A percentile compares a stretch with the other conserved stretches of the same genome.
phyloP scores from a whole-genome alignment of 2,113 vertebrate species.

The Equus quagga region DNA sequence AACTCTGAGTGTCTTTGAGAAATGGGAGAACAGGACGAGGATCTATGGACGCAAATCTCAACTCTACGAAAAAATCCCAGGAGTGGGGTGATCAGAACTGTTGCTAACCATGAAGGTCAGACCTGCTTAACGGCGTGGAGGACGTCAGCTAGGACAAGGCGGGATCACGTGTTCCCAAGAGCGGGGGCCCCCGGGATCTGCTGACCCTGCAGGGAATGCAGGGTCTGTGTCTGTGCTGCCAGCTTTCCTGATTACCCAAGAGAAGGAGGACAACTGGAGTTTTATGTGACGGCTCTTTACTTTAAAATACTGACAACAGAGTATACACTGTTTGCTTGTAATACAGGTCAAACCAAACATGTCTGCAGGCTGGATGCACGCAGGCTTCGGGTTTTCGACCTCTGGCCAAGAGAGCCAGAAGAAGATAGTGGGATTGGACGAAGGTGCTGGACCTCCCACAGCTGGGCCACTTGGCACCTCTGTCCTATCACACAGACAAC shows the following conservation, averaged over 20 bases:
- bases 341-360: rapidly evolving
- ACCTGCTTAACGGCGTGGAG: background rate
- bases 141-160: rapidly evolving
- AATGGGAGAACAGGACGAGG: rapidly evolving
- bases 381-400: background rate
- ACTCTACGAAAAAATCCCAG: background rate
- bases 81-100: background rate
- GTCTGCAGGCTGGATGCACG: rapidly evolving
- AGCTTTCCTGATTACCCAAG: background rate
- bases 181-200: rapidly evolving
- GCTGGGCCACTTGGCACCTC: rapidly evolving
- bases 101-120: no score
- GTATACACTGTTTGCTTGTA: rapidly evolving
- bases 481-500: rapidly evolving
- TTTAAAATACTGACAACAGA: background rate
- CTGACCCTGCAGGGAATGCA: background rate
- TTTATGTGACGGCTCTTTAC: background rate
- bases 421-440: rapidly evolving
- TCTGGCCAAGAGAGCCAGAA: background rate
- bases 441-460: background rate
- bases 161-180: background rate
- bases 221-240: rapidly evolving
- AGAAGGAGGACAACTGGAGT: background rate
- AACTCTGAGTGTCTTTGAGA: background rate
- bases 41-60: background rate